These are phyloP conservation scores for Andrena minutula DNA, from an alignment of 2,888 invertebrate species.

Conservation along the genomic window DNA sequence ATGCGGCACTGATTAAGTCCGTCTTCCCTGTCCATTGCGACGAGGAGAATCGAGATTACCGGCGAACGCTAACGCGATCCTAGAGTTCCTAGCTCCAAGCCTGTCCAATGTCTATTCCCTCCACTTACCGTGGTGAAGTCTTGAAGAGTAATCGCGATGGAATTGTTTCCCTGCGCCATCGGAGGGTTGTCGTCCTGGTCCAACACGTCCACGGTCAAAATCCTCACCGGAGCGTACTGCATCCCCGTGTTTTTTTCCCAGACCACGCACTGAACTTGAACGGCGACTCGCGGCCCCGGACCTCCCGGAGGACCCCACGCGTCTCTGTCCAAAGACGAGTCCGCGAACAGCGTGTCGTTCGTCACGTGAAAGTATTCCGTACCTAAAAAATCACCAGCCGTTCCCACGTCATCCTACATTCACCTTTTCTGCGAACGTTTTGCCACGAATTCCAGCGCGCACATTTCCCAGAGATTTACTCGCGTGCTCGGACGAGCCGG, in stretches of 20 bases:
- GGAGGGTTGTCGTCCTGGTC: slow-evolving; percentile 86
- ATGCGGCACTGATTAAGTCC: slow-evolving; percentile 74
- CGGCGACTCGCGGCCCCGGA: slow-evolving; percentile 79
- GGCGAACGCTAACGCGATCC: background rate
- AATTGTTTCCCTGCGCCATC: slow-evolving; percentile 79
- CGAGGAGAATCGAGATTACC: background rate
- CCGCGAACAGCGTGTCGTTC: slow-evolving; percentile 84
- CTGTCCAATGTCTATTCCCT: background rate
- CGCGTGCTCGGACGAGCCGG: background rate
- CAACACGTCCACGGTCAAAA: slow-evolving; percentile 85
- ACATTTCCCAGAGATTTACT: background rate
- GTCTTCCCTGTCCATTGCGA: background rate
- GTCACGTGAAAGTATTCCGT: slow-evolving; percentile 83
- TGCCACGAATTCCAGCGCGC: background rate
- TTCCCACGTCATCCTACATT: background rate
- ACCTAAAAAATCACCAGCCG: slow-evolving; percentile 68
- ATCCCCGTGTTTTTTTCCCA: slow-evolving; percentile 82
- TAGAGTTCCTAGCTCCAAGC: background rate
- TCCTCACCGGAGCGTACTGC: slow-evolving; percentile 79
- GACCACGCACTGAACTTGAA: slow-evolving; percentile 85
- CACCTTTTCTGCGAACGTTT: background rate
- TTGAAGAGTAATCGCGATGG: slow-evolving; percentile 78
- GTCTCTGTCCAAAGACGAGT: slow-evolving; percentile 85
- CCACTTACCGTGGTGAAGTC: slow-evolving; percentile 79
- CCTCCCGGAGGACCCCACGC: slow-evolving; percentile 79